These are phyloP conservation scores for Mustela nigripes DNA, from an alignment of 2,113 vertebrate species.

Conservation along the genomic window DNA sequence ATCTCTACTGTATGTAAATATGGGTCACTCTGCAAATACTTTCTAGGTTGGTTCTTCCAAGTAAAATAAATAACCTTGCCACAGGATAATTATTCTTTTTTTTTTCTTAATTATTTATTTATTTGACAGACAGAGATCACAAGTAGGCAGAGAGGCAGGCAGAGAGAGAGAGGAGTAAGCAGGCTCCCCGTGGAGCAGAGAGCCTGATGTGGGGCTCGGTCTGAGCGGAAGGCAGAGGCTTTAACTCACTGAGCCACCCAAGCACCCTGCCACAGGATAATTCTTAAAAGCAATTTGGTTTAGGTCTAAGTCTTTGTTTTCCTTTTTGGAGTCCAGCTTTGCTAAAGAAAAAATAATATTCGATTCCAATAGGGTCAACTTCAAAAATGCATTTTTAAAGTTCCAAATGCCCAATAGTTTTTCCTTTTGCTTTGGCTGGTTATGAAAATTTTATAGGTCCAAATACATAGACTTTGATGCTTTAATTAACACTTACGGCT, in stretches of 20 bases:
- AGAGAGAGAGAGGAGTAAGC: no score
- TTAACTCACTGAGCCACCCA: no score
- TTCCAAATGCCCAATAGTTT: neutral
- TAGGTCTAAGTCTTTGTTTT: slow-evolving; percentile 57
- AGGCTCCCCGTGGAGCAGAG: no score
- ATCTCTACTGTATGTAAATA: neutral
- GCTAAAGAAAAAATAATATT: slow-evolving; percentile 58
- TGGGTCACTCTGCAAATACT: neutral
- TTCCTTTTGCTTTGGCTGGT: slow-evolving; percentile 49
- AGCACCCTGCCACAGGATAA: neutral
- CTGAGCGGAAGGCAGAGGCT: no score
- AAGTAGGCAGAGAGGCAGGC: no score
- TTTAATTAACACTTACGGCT: slow-evolving; percentile 73
- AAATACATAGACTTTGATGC: slow-evolving; percentile 67
- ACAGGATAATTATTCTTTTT: slow-evolving; percentile 24
- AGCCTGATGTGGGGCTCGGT: no score
- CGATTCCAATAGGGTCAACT: neutral
- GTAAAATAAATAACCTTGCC: slow-evolving; percentile 56
- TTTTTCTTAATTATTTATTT: no score
- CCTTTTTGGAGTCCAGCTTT: slow-evolving; percentile 43
- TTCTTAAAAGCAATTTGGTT: slow-evolving; percentile 59
- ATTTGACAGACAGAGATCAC: no score
- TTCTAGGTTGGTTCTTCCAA: neutral
- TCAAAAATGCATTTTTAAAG: slow-evolving; percentile 48
- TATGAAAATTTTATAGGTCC: slow-evolving; percentile 66